A percentile compares a stretch with the other conserved stretches of the same genome.
Conservation (phyloP, 2,797 vertebrate species). For the Cyclura pinguis region DNA sequence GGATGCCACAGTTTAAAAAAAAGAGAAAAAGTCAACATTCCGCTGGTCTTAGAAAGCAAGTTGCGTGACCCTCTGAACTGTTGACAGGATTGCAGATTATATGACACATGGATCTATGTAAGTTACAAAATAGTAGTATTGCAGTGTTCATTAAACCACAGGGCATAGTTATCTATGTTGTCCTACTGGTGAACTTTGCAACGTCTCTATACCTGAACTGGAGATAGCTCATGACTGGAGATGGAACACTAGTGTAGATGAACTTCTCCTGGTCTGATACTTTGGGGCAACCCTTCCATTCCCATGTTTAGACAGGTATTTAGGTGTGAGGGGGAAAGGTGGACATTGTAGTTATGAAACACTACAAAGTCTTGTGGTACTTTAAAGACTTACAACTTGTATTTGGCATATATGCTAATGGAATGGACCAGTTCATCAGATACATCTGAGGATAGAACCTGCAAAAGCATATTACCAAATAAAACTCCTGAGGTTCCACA, state of each 20-base stretch:
- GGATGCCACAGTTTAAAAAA: background rate
- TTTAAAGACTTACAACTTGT: too few species aligned
- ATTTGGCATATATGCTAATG: too few species aligned
- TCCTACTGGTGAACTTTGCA: background rate
- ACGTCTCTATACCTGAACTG: background rate
- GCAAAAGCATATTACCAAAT: too few species aligned
- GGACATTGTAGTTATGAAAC: too few species aligned
- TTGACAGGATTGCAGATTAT: slow-evolving; percentile 61
- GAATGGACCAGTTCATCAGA: too few species aligned
- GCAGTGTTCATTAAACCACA: slow-evolving; percentile 40
- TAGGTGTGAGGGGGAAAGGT: background rate
- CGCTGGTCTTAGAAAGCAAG: background rate
- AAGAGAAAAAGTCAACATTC: background rate
- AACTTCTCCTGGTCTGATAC: background rate
- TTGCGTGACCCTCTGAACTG: background rate
- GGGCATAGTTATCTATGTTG: background rate
- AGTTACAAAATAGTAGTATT: slow-evolving; percentile 59
- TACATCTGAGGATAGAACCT: too few species aligned
- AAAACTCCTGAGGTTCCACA: too few species aligned
- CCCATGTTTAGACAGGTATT: background rate
- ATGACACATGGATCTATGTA: slow-evolving; percentile 57
- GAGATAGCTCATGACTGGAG: background rate
- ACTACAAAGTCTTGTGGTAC: too few species aligned
- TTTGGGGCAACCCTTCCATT: background rate
- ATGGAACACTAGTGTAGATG: background rate